Evolutionary conservation across 2,888 invertebrate species (phyloP).

Genomic region (Celastrina argiolus): DNA sequence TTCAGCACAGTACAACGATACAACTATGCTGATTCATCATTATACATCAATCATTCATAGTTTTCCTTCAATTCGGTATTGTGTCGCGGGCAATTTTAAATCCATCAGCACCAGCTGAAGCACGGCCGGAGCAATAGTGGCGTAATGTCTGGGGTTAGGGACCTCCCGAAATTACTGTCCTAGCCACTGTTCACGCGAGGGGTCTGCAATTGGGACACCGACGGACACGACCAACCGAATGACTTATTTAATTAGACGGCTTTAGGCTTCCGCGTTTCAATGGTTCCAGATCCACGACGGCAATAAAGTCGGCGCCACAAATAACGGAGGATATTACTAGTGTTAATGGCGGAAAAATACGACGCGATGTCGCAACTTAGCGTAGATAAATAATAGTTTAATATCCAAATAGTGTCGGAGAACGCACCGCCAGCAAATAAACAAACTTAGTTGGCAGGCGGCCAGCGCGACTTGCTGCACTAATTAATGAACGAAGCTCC

Average conservation of each 20-base stretch:
- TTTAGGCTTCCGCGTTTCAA: neutral
- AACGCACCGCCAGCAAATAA: neutral
- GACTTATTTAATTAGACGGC: neutral
- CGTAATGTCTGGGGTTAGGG: neutral
- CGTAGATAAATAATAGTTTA: slow-evolving; percentile 10
- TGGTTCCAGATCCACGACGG: neutral
- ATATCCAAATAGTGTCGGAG: neutral
- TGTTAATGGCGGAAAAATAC: slow-evolving; percentile 1
- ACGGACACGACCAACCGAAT: neutral
- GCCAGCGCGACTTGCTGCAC: slow-evolving; percentile 3
- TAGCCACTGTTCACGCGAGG: neutral
- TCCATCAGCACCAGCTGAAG: slow-evolving; percentile 9
- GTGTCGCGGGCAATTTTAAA: slow-evolving; percentile 18
- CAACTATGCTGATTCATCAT: neutral
- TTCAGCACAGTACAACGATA: neutral
- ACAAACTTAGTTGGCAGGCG: neutral
- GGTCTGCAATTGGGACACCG: neutral
- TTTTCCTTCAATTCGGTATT: slow-evolving; percentile 8
- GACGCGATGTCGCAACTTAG: neutral
- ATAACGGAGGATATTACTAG: neutral
- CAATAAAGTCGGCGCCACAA: neutral
- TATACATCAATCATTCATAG: slow-evolving; percentile 1
- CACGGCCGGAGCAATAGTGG: neutral
- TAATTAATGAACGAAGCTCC: slow-evolving; percentile 11
- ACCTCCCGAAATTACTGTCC: neutral